phyloP scores from a whole-genome alignment of 2,113 vertebrate genomes.

The Catharus bicknelli region DNA sequence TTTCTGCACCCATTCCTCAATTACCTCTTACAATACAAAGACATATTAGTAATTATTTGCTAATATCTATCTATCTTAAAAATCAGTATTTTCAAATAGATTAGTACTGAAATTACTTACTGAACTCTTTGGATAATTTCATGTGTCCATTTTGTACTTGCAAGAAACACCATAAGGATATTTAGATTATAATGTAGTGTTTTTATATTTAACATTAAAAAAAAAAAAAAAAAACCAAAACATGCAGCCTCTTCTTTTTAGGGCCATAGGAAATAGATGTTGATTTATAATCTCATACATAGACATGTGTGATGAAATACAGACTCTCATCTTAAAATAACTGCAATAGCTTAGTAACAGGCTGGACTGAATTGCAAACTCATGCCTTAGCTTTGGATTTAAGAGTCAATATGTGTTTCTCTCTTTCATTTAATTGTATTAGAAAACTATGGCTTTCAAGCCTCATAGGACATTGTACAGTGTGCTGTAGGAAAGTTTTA shows the following conservation, averaged over 20 bases:
- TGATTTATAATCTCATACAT: not conserved
- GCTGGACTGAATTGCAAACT: not conserved
- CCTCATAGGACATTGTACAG: not conserved
- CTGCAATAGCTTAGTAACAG: not conserved
- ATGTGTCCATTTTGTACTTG: not conserved
- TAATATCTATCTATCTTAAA: not conserved
- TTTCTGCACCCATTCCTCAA: not conserved
- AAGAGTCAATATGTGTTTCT: not conserved
- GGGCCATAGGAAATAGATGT: not conserved
- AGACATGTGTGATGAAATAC: not conserved
- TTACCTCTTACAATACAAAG: not conserved
- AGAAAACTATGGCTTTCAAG: slow-evolving; percentile 38
- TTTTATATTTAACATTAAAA: not conserved
- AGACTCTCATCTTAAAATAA: slow-evolving; percentile 2
- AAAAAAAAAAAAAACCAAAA: not conserved
- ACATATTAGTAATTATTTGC: not conserved
- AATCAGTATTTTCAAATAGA: not conserved
- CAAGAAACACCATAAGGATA: not conserved
- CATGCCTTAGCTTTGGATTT: slow-evolving; percentile 21
- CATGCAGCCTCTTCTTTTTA: not conserved
- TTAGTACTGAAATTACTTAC: not conserved
- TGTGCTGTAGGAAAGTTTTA: slow-evolving; percentile 24
- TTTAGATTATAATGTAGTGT: not conserved
- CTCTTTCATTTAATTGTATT: slow-evolving; percentile 57
- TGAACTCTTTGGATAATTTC: not conserved